These are phyloP conservation scores for Drosophila differens DNA, from an alignment of 2,888 invertebrate species.

Conservation along the genomic window DNA sequence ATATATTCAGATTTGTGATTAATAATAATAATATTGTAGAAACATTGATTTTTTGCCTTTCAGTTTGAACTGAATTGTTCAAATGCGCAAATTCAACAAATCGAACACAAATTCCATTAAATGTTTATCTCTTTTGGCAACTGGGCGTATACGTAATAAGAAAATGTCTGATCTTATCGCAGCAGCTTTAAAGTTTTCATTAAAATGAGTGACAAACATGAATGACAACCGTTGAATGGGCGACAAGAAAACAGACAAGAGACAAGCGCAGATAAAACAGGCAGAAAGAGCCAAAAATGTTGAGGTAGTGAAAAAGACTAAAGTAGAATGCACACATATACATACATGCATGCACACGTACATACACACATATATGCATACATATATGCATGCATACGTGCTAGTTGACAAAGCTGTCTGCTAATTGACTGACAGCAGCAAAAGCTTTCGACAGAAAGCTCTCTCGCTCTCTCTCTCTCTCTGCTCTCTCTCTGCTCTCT, in stretches of 20 bases:
- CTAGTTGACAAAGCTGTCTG: not conserved
- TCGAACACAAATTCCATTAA: not conserved
- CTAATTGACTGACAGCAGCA: not conserved
- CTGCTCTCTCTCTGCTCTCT: not conserved
- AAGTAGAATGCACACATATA: constrained; percentile 1
- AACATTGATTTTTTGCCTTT: not conserved
- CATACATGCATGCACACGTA: not conserved
- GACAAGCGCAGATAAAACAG: not conserved
- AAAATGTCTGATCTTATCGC: constrained; percentile 21
- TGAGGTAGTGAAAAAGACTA: constrained; percentile 41
- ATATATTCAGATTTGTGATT: not conserved
- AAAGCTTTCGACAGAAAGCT: constrained; percentile 35
- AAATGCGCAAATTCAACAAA: not conserved
- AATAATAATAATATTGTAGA: not conserved
- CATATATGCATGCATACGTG: not conserved
- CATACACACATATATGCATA: not conserved
- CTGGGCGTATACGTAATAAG: constrained; percentile 28
- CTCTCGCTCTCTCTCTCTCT: not conserved
- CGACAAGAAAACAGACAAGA: constrained; percentile 1
- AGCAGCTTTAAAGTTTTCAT: constrained; percentile 22
- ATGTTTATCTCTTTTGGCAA: not conserved
- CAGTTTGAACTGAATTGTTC: not conserved
- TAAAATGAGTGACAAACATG: constrained; percentile 34
- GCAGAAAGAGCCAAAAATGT: constrained; percentile 22
- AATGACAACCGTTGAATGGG: constrained; percentile 29